Evolutionary conservation across 2,113 vertebrate species (phyloP), one percentile per base, ranked within the genome.

Genomic region (Canis aureus): DNA sequence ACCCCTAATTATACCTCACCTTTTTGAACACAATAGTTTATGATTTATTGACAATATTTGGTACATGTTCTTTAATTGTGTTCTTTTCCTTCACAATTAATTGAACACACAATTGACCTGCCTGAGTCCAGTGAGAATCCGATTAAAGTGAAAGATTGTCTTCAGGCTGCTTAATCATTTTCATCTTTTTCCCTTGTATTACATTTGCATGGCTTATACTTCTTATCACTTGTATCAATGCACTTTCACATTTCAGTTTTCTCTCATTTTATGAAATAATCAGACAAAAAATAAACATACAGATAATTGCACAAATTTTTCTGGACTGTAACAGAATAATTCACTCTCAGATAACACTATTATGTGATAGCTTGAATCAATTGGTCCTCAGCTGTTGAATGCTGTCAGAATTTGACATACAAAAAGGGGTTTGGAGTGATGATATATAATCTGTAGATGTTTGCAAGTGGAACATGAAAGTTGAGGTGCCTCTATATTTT

Each of bases 41-140:
- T 96, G 92, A 98, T 97, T 96, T 96, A 96, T 98, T 95, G 83
- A 67, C 20, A 64, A 38, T 69, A 92, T 97, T 96, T 38, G 53
- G 67, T 92, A 84, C 83, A 90, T 15, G 69, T 96, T 97, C 69
- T 88, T 96, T 94, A 96, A 97, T 96, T 97, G 95, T 92, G 64
- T 95, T 96, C 96, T 95, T 84, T 98, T 88, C 60, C 84, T 94
- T 97, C 84, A 81, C 83, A 98, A 85, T 97, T 98, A 97, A 98
- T 98, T 97, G 80, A 97, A 88, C 60, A 43, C 80, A 71, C 82
- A 91, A 78, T 94, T 97, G 97, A 95, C 92, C 95, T 94, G 81
- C 66, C 82, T 80, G 89, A 98, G 13, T 83, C 92, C 96, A 96
- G 29, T 97, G 76, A 96, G 83, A 98, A 90, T 97, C 43, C 94